phyloP scores from a whole-genome alignment of 2,797 vertebrate genomes.

The Phrynocephalus forsythii region DNA sequence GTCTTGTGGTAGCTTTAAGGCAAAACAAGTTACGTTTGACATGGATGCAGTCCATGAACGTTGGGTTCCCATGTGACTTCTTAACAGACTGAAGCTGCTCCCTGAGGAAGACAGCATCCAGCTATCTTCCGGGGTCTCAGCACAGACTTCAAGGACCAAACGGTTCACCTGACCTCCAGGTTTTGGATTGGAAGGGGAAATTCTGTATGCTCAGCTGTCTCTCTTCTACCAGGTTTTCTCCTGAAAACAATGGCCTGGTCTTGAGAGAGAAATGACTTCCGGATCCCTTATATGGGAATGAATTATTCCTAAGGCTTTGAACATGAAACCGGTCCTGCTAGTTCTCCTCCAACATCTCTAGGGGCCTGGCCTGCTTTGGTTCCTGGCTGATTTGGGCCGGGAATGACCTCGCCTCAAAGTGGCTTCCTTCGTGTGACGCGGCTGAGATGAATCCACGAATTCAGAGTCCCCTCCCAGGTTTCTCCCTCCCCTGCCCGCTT shows the following conservation, averaged over 20 bases:
- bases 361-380: not conserved
- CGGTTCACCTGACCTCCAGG: not conserved
- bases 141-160: too few relatives aligned
- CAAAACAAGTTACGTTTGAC: too few relatives aligned
- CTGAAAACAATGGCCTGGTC: not conserved
- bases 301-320: not conserved
- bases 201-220: not conserved
- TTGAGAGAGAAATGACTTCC: not conserved
- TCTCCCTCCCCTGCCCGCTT: accelerated
- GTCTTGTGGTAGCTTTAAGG: too few relatives aligned
- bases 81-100: not conserved
- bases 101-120: too few relatives aligned
- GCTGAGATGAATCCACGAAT: not conserved
- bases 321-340: not conserved
- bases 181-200: not conserved
- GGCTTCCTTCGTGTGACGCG: not conserved
- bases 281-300: not conserved
- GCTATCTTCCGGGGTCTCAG: too few relatives aligned
- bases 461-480: too few relatives aligned
- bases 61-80: too few relatives aligned
- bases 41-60: too few relatives aligned
- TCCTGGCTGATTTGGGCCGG: not conserved
- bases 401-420: not conserved
- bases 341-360: not conserved
- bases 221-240: not conserved